Percentiles rank a stretch among this genome's conserved stretches.
Evolutionary conservation across 2,113 vertebrate genomes (phyloP).

Genomic region (Oncorhynchus keta): DNA sequence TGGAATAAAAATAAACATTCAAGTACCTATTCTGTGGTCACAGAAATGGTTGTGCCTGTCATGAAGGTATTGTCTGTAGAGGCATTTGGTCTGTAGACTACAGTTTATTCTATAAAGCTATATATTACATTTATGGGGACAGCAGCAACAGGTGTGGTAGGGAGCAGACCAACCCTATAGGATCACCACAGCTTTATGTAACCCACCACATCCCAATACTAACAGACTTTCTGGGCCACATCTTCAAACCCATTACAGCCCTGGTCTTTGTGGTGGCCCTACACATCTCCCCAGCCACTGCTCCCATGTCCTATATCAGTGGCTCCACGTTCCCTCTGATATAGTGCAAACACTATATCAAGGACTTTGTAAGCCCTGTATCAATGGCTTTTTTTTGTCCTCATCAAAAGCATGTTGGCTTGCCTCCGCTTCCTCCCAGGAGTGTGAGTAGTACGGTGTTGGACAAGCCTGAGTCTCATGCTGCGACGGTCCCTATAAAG

Average conservation of each 20-base stretch:
- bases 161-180: slow-evolving; percentile 5
- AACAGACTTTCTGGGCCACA: slow-evolving; percentile 59
- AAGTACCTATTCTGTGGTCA: neutral
- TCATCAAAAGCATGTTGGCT: slow-evolving; percentile 10
- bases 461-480: neutral
- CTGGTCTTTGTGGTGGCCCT: slow-evolving; percentile 9
- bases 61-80: neutral
- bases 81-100: neutral
- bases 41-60: neutral
- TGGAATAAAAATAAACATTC: neutral
- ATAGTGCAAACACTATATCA: neutral
- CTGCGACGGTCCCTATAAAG: slow-evolving; percentile 2
- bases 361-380: neutral
- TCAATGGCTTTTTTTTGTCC: slow-evolving; percentile 12
- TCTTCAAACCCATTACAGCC: slow-evolving; percentile 61
- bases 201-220: slow-evolving; percentile 9
- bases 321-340: neutral
- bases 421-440: neutral
- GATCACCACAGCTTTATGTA: slow-evolving; percentile 42
- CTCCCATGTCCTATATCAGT: no score
- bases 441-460: neutral
- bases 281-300: neutral
- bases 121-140: neutral
- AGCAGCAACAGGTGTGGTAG: neutral
- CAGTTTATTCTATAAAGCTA: neutral